Conservation (phyloP, 2,888 invertebrate genomes). For the Eristalinus sepulchralis region DNA sequence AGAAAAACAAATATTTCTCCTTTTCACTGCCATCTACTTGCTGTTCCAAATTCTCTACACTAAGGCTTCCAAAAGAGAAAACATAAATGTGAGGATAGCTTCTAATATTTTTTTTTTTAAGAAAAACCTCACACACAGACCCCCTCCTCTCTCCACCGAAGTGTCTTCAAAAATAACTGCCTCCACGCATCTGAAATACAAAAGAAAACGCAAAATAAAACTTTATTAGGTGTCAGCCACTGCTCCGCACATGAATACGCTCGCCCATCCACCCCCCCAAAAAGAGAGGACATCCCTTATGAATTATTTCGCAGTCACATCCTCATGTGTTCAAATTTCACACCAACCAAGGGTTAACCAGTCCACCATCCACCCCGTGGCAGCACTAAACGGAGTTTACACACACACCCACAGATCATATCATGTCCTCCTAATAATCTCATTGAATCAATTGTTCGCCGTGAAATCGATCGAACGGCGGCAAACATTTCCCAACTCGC, state of each 20-base stretch:
- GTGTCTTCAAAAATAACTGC: not conserved
- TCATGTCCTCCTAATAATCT: conserved; percentile 13
- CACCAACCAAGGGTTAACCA: not conserved
- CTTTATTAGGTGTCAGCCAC: not conserved
- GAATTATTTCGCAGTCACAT: not conserved
- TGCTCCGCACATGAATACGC: not conserved
- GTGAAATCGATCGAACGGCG: conserved; percentile 10
- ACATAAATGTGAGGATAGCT: too few species aligned
- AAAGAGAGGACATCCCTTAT: not conserved
- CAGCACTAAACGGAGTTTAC: not conserved
- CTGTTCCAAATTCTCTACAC: too few species aligned
- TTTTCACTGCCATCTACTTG: too few species aligned
- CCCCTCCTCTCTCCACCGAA: not conserved
- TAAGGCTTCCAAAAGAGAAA: too few species aligned
- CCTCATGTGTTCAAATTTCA: not conserved
- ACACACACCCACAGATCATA: not conserved
- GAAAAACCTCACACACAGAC: too few species aligned
- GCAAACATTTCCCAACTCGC: conserved; percentile 15
- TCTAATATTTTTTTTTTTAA: too few species aligned
- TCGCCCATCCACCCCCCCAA: too few species aligned
- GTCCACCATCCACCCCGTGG: not conserved
- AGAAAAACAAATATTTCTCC: too few species aligned
- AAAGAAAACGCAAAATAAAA: not conserved
- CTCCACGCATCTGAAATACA: not conserved
- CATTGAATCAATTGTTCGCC: conserved; percentile 16